These are phyloP conservation scores for Ardeotis arabs DNA, from an alignment of 2,113 vertebrate species.

Conservation along the genomic window DNA sequence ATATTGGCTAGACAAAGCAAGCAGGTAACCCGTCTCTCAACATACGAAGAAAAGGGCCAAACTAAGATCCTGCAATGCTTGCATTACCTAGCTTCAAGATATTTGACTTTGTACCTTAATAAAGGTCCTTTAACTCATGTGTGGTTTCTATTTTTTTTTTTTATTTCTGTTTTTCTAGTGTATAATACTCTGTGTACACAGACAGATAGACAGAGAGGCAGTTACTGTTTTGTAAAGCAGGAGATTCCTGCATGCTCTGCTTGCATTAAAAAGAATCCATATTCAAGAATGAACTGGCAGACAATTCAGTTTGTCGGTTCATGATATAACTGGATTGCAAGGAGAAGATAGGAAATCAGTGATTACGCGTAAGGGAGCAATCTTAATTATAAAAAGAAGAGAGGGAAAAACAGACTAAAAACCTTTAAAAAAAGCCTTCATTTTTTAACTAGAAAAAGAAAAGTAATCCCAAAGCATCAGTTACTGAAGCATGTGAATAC, in stretches of 20 bases:
- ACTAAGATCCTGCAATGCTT: neutral
- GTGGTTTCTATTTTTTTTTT: neutral
- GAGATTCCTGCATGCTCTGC: neutral
- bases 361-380: constrained; percentile 5
- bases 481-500: neutral
- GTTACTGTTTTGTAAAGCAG: neutral
- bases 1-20: neutral
- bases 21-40: neutral
- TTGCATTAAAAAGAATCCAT: neutral
- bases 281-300: neutral
- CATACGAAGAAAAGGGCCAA: neutral
- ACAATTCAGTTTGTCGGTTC: neutral
- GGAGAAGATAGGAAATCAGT: neutral
- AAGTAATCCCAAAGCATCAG: constrained; percentile 4
- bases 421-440: neutral
- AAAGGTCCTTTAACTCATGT: neutral
- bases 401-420: neutral
- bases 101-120: neutral
- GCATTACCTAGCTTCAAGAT: neutral
- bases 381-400: neutral
- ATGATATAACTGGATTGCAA: neutral
- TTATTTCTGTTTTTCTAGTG: neutral
- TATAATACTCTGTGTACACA: neutral
- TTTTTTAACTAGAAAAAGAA: neutral
- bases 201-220: neutral